Percentiles rank a stretch among this genome's conserved stretches.
Conservation (phyloP, 2,113 vertebrate species). For the Sapayoa aenigma region DNA sequence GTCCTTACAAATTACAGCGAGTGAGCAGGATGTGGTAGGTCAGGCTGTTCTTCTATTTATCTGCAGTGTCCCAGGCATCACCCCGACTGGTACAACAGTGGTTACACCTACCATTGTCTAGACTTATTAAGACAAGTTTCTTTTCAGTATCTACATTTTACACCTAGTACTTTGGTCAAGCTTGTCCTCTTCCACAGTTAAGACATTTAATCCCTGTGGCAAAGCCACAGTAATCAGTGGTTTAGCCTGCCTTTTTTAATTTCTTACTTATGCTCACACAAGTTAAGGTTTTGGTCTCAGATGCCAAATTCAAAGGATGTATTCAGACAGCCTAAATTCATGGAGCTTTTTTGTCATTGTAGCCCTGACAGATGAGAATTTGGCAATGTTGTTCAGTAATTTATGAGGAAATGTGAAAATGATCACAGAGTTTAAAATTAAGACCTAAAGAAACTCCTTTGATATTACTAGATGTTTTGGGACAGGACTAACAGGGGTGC, state of each 20-base stretch:
- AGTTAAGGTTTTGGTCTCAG: neutral
- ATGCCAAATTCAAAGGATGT: neutral
- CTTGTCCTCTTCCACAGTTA: neutral
- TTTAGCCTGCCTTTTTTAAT: neutral
- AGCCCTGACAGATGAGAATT: neutral
- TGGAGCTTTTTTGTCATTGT: neutral
- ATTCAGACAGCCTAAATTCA: neutral
- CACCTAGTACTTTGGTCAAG: neutral
- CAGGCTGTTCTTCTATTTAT: neutral
- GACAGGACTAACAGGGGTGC: neutral
- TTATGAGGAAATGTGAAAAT: neutral
- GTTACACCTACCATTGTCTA: neutral
- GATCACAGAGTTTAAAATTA: neutral
- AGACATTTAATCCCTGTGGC: neutral
- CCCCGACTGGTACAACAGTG: neutral
- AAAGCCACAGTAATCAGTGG: neutral
- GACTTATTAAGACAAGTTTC: neutral
- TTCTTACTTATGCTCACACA: neutral
- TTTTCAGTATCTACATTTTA: neutral
- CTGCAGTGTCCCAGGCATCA: neutral
- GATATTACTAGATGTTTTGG: neutral
- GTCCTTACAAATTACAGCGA: neutral
- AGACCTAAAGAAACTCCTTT: neutral
- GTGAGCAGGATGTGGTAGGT: neutral
- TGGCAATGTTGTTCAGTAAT: neutral